Evolutionary conservation across 2,888 invertebrate species (phyloP), one percentile per base, ranked within the genome.

Genomic region (Eupithecia subfuscata): DNA sequence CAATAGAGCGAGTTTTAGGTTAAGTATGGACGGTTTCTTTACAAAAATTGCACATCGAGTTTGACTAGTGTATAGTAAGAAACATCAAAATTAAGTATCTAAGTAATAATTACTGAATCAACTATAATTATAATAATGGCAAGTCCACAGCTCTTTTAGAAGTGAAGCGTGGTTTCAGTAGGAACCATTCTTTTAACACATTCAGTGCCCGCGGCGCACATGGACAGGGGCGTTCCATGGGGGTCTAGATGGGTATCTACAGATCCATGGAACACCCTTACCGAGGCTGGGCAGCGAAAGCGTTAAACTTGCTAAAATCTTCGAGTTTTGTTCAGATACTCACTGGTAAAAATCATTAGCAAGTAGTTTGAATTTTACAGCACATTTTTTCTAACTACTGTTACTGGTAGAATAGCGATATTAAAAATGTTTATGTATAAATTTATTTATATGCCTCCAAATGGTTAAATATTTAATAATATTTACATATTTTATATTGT

Each of bases 341-440:
- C 52, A 52, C 52, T 52, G 52, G 52, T 52, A n/a, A 52, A 56
- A 63, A 63, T 63, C 30, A 30, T 63, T 25, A 8, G 8, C n/a
- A 45, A 14, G 12, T 37, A 43, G 12, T 16, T 16, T 18, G 18
- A 0, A 48, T 48, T 45, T 43, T 12, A 40, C 40, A 18, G 1
- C 30, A 30, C 30, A 2, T 30, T 30, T 6, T 18, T 48, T 1
- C 18, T 7, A 1, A 45, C 12, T 18, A 16, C 18, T 18, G 48
- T 48, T 48, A 18, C 18, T 18, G 12, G 8, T 48, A 18, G 7
- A 48, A 48, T 48, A 18, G 18, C 18, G n/a, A 30, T n/a, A 40
- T 64, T 37, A 34, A 63, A n/a, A 65, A 65, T 65, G 16, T 69
- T 65, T 64, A 52, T n/a, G n/a, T n/a, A 43, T 60, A 60, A 60